Percentiles rank a stretch among this genome's conserved stretches.
Conservation (phyloP, 2,888 invertebrate species). For the Hermodice carunculata region DNA sequence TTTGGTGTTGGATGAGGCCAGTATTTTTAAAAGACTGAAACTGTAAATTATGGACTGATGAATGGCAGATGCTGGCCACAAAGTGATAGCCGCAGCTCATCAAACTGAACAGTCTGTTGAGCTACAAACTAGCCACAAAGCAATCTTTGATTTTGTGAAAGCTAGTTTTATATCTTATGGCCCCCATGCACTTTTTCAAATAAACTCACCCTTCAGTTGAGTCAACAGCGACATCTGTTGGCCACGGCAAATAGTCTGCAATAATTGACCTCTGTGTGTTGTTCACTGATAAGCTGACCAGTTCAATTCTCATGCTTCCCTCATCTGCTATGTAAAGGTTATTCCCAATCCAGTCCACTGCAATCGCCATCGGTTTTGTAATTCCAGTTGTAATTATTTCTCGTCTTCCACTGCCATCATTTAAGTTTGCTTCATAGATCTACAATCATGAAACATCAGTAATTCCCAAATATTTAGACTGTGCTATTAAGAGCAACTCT, state of each 20-base stretch:
- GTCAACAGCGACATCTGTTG: slow-evolving; percentile 92
- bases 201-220: slow-evolving; percentile 85
- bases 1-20: too few relatives aligned
- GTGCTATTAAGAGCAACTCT: too few relatives aligned
- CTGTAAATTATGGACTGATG: too few relatives aligned
- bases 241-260: slow-evolving; percentile 90
- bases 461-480: too few relatives aligned
- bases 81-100: too few relatives aligned
- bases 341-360: slow-evolving; percentile 97
- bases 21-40: too few relatives aligned
- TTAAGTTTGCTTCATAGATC: slow-evolving; percentile 41
- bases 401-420: slow-evolving; percentile 21
- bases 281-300: slow-evolving; percentile 90
- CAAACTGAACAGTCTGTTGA: too few relatives aligned
- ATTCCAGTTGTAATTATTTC: slow-evolving; percentile 44
- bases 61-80: too few relatives aligned
- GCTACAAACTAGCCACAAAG: too few relatives aligned
- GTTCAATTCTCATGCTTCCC: slow-evolving; percentile 92
- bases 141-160: too few relatives aligned
- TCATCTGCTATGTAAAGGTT: slow-evolving; percentile 96
- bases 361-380: slow-evolving; percentile 72
- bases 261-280: slow-evolving; percentile 91
- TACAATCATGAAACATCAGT: slow-evolving; percentile 14
- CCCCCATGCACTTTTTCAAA: too few relatives aligned
- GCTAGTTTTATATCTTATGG: too few relatives aligned